Percentiles rank a stretch among this genome's conserved stretches.
Evolutionary conservation across 2,888 invertebrate genomes (phyloP).

Genomic region (Chalcosyrphus nemorum): DNA sequence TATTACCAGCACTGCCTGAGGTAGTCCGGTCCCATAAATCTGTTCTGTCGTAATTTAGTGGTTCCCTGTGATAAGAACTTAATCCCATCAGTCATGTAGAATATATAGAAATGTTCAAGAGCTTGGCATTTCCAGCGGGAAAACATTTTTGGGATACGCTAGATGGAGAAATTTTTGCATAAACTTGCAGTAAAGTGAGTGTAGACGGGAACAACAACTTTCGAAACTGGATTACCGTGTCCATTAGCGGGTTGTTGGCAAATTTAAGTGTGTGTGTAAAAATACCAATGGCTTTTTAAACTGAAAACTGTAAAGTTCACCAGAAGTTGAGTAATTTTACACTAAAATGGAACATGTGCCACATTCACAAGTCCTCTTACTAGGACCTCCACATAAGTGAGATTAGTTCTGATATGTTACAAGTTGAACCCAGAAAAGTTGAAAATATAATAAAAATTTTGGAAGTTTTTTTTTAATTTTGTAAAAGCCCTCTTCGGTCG

Average conservation of each 20-base stretch:
- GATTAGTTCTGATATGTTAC: too few relatives aligned
- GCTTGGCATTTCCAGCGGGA: neutral
- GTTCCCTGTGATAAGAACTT: neutral
- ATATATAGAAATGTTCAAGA: neutral
- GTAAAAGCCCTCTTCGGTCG: too few relatives aligned
- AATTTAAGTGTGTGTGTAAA: neutral
- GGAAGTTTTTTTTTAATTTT: too few relatives aligned
- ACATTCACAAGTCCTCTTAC: neutral
- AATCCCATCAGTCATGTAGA: neutral
- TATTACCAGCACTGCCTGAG: neutral
- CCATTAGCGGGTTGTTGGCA: neutral
- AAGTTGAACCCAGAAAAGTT: too few relatives aligned
- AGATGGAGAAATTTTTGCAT: neutral
- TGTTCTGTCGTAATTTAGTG: neutral
- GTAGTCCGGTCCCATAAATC: neutral
- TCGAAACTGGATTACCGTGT: neutral
- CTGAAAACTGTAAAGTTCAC: too few relatives aligned
- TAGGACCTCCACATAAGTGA: too few relatives aligned
- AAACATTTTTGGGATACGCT: neutral
- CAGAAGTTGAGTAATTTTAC: too few relatives aligned
- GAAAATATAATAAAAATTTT: too few relatives aligned
- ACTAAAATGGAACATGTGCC: too few relatives aligned
- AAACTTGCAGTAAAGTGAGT: neutral
- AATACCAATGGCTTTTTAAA: too few relatives aligned
- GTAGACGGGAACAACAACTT: neutral